Base-by-base conservation (phyloP, 2,113 vertebrate genomes). In the Chaetodon trifascialis region DNA sequence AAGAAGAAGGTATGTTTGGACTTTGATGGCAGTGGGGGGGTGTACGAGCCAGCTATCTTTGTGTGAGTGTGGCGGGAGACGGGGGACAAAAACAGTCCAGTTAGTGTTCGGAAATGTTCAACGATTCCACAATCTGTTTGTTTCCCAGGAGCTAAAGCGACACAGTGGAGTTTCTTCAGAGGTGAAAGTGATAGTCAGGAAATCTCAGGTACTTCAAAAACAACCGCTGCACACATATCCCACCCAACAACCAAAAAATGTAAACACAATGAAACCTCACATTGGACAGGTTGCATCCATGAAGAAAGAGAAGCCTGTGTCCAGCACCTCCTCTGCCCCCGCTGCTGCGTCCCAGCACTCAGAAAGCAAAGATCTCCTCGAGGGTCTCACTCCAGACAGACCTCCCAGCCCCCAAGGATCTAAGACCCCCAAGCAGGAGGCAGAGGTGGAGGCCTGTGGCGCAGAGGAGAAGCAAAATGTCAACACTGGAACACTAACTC, bases 1-100 rank as follows among this genome's bases (percentile, higher is more conserved):
- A 97, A 98, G 95, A 98, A 96, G 89, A 96, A 89, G 92, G 94
- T 95, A 80, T 60, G 62, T 38, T 11, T 19, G 19, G 11, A 47
- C 54, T 66, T 10, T 12, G 11, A 49, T 60, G 49, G 16, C 60
- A 40, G 7, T 40, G 10, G 34, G 9, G 10, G 11, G 15, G 54
- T n/a, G 7, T 38, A 25, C 11, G 10, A 42, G 38, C 36, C 44
- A 65, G 67, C 17, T 15, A 8, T 44, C 15, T 73, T 38, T 46
- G 7, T 42, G 30, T 30, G 30, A 30, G 30, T 30, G 30, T 30
- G 30, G 30, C 30, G 30, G 1, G 54, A 40, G 9, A 9, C 0
- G 38, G 23, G 17, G 7, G 10, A 52, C 2, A 0, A 59, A 36
- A 38, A 19, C 12, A 21, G 14, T 42, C 21, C 36, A 56, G n/a